A percentile compares a stretch with the other conserved stretches of the same genome.
phyloP scores from a whole-genome alignment of 2,888 invertebrate genomes.

The Rotaria magnacalcarata region DNA sequence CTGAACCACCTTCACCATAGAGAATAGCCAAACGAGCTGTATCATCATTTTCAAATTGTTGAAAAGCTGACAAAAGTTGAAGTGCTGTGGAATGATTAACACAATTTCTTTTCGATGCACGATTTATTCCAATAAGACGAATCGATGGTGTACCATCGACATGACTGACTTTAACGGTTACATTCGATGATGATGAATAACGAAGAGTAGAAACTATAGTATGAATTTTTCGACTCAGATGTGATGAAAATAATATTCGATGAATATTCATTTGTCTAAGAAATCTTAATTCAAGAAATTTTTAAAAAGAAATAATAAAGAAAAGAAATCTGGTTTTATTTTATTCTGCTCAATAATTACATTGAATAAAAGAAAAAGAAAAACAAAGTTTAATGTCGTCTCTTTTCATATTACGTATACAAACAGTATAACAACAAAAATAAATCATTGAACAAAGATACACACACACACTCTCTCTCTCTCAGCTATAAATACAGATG shows the following conservation, averaged over 20 bases:
- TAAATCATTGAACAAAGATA: neutral
- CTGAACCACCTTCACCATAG: constrained; percentile 79
- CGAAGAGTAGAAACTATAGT: neutral
- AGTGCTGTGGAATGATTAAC: constrained; percentile 70
- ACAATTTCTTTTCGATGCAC: constrained; percentile 76
- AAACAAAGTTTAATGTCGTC: neutral
- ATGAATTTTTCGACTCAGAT: neutral
- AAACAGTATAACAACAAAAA: neutral
- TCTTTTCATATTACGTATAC: neutral
- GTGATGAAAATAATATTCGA: neutral
- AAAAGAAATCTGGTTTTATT: neutral
- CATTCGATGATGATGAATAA: neutral
- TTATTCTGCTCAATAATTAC: neutral
- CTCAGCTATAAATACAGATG: neutral
- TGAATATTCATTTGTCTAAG: neutral
- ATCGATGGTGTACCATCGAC: constrained; percentile 63
- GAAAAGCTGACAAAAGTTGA: constrained; percentile 70
- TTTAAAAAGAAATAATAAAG: neutral
- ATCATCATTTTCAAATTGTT: constrained; percentile 74
- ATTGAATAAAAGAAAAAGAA: neutral
- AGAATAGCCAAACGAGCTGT: constrained; percentile 71
- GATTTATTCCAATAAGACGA: constrained; percentile 78
- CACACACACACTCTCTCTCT: neutral
- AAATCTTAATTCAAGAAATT: neutral
- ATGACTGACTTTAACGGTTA: neutral